These are phyloP conservation scores for Clepsis dumicolana DNA, from an alignment of 2,888 invertebrate species.

Conservation along the genomic window DNA sequence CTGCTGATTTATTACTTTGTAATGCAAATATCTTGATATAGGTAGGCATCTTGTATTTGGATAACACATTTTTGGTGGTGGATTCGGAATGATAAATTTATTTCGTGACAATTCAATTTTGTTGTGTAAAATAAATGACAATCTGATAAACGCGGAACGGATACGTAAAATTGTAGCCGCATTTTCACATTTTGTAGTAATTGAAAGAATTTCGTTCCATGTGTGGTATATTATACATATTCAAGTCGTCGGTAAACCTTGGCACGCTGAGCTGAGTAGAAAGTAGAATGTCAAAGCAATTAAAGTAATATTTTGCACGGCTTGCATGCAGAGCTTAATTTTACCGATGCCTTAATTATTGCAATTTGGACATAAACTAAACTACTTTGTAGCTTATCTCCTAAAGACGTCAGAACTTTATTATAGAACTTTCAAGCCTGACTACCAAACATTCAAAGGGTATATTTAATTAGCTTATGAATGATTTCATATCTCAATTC, in stretches of 20 bases:
- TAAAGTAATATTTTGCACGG: slow-evolving; percentile 15
- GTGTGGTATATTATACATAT: not conserved
- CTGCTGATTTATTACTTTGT: slow-evolving; percentile 38
- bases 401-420: not conserved
- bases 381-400: not conserved
- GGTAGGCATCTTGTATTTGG: slow-evolving; percentile 27
- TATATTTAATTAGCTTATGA: too few relatives aligned
- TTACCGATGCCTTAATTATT: slow-evolving; percentile 9
- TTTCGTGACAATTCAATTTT: slow-evolving; percentile 40
- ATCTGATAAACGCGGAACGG: slow-evolving; percentile 20
- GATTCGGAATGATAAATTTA: slow-evolving; percentile 44
- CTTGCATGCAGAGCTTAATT: slow-evolving; percentile 1
- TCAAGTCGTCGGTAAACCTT: slow-evolving; percentile 2
- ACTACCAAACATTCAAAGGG: not conserved
- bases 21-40: slow-evolving; percentile 37
- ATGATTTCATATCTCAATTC: too few relatives aligned
- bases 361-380: not conserved
- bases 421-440: not conserved
- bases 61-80: slow-evolving; percentile 45
- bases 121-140: slow-evolving; percentile 34
- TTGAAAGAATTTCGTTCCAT: not conserved
- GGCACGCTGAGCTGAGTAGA: not conserved
- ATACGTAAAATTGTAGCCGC: slow-evolving; percentile 10
- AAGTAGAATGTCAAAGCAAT: slow-evolving; percentile 29
- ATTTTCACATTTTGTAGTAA: not conserved